Percentiles rank a stretch among this genome's conserved stretches.
Conservation (phyloP, 35 echinoderm and acorn worm species). For the Holothuria glaberrima region DNA sequence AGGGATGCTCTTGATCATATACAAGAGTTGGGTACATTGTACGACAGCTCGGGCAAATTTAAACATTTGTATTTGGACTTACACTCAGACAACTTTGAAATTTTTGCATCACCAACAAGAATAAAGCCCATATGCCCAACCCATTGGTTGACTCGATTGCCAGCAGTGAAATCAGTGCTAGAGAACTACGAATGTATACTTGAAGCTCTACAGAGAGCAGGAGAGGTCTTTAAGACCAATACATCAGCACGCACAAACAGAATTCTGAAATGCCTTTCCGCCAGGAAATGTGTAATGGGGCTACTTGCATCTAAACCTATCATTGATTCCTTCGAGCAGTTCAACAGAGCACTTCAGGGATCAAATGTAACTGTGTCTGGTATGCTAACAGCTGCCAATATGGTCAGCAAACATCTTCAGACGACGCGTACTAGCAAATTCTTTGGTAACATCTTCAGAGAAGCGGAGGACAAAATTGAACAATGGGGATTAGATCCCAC, state of each 20-base stretch:
- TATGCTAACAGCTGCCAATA: slow-evolving; percentile 31
- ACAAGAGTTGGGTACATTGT: no score
- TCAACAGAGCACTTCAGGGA: slow-evolving; percentile 41
- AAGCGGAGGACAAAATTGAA: background rate
- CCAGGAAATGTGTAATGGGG: slow-evolving; percentile 33
- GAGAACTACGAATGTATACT: slow-evolving; percentile 12
- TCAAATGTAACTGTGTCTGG: slow-evolving; percentile 37
- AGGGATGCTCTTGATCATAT: no score
- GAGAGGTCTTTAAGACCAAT: background rate
- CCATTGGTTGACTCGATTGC: no score
- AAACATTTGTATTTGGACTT: no score
- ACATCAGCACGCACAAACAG: background rate
- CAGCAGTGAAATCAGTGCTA: slow-evolving; percentile 12
- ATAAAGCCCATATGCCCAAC: no score
- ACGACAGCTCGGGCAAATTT: no score
- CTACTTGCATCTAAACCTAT: slow-evolving; percentile 29
- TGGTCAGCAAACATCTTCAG: slow-evolving; percentile 43
- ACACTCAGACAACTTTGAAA: no score
- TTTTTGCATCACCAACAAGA: no score
- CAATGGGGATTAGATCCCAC: slow-evolving; percentile 24
- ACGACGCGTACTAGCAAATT: slow-evolving; percentile 13
- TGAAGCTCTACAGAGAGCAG: slow-evolving; percentile 25
- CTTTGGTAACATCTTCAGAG: slow-evolving; percentile 25
- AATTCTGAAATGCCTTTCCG: slow-evolving; percentile 6
- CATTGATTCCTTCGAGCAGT: slow-evolving; percentile 8